These are phyloP conservation scores for Danio rerio DNA, from an alignment of 2,113 vertebrate species.

Conservation along the genomic window GRCz12tu NC_133191.1:14378501-14379000, in stretches of 20 bases:
- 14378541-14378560: constrained; percentile 50
- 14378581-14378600: constrained; percentile 40
- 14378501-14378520: constrained; percentile 35
- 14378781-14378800: constrained; percentile 48
- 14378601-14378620: constrained; percentile 51
- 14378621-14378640: constrained; percentile 48
- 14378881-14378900: constrained; percentile 75
- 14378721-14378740: constrained; percentile 21
- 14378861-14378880: constrained; percentile 75
- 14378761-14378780: constrained; percentile 71
- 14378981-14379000: constrained; percentile 12
- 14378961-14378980: constrained; percentile 44
- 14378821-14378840: constrained; percentile 26
- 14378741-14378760: constrained; percentile 15
- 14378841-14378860: constrained; percentile 46
- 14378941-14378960: constrained; percentile 18
- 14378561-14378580: constrained; percentile 26
- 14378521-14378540: constrained; percentile 25
- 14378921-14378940: background rate
- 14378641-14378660: constrained; percentile 28
- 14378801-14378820: constrained; percentile 17
- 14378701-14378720: background rate
- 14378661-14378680: constrained; percentile 56
- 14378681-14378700: constrained; percentile 39
- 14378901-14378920: constrained; percentile 55